Evolutionary conservation across 2,888 invertebrate genomes (phyloP).

Genomic region (Hydriomena furcata): DNA sequence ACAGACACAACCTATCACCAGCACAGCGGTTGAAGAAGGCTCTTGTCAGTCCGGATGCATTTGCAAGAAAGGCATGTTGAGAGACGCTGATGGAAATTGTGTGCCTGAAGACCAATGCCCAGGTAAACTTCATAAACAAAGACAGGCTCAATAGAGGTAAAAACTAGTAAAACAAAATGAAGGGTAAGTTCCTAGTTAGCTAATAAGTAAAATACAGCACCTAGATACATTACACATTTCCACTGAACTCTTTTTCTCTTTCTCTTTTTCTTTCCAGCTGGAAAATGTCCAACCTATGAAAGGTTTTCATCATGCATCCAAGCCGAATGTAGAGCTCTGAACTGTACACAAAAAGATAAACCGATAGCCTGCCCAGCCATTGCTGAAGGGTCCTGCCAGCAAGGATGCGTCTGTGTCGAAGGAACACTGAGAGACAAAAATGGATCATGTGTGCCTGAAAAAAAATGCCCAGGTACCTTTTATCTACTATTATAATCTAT

Average conservation of each 20-base stretch:
- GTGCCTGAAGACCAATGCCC: too few species aligned
- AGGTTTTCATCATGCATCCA: conserved; percentile 37
- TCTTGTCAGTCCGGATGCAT: too few species aligned
- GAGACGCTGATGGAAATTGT: too few species aligned
- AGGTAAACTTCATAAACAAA: too few species aligned
- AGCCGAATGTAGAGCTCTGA: conserved; percentile 36
- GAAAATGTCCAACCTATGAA: conserved; percentile 38
- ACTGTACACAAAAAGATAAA: conserved; percentile 34
- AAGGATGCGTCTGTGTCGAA: conserved; percentile 35
- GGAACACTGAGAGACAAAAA: conserved; percentile 26
- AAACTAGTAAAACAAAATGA: too few species aligned
- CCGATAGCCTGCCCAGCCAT: conserved; percentile 31
- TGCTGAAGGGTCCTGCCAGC: conserved; percentile 15
- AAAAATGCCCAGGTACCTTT: conserved; percentile 30
- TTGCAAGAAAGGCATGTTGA: too few species aligned
- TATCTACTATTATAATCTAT: too few species aligned
- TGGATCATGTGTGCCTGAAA: conserved; percentile 28
- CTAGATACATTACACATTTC: too few species aligned
- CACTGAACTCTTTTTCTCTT: too few species aligned
- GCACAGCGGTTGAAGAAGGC: not conserved
- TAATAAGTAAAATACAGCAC: too few species aligned
- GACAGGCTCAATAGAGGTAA: too few species aligned
- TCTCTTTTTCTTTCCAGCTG: conserved; percentile 30
- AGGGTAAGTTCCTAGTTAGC: too few species aligned
- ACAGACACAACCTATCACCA: not conserved